Percentiles rank a stretch among this genome's conserved stretches.
Conservation (phyloP, 2,888 invertebrate genomes). For the Lasioglossum villosulum region DNA sequence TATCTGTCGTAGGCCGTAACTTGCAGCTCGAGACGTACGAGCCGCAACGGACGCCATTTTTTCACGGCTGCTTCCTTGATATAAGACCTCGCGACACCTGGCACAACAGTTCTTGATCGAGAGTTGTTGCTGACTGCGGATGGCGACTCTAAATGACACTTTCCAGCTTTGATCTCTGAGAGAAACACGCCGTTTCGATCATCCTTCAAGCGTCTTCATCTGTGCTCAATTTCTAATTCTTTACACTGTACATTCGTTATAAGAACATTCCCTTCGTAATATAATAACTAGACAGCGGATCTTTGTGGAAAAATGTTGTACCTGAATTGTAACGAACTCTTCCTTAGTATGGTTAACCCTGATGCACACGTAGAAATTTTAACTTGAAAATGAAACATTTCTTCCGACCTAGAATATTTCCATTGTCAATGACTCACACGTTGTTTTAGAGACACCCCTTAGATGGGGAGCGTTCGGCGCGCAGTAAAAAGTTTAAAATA, state of each 20-base stretch:
- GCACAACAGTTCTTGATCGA: conserved; percentile 30
- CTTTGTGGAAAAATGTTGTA: no score
- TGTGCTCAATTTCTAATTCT: neutral
- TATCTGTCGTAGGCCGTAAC: conserved; percentile 59
- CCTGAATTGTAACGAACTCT: no score
- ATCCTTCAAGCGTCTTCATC: neutral
- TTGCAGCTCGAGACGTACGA: conserved; percentile 54
- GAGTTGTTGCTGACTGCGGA: neutral
- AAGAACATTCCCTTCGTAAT: neutral
- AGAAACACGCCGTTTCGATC: neutral
- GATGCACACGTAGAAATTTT: no score
- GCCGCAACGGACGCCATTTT: conserved; percentile 55
- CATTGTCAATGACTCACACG: neutral
- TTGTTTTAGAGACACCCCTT: neutral
- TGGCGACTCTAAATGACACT: neutral
- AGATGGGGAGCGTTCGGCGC: neutral
- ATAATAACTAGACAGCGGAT: no score
- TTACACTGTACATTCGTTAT: neutral
- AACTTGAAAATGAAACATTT: no score
- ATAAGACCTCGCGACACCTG: conserved; percentile 38
- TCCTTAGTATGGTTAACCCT: no score
- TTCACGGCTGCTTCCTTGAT: conserved; percentile 19
- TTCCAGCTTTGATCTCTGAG: neutral
- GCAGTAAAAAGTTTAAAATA: conserved; percentile 21
- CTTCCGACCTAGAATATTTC: no score